Percentiles rank a stretch among this genome's conserved stretches.
Evolutionary conservation across 2,888 invertebrate genomes (phyloP).

Genomic region (Ectemnius lituratus): DNA sequence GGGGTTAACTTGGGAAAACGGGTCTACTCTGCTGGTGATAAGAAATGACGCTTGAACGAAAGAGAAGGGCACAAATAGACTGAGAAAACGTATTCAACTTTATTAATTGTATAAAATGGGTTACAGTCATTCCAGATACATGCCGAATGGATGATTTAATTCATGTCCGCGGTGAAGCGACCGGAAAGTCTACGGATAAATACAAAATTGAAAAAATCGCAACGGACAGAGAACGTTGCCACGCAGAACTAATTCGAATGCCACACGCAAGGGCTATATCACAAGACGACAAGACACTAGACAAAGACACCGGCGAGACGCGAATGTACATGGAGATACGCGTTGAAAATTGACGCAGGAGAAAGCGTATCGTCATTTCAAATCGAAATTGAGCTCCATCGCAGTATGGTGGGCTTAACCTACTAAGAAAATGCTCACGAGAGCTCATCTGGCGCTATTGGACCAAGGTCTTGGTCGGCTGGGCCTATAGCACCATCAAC

Average conservation of each 20-base stretch:
- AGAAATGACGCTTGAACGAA: too few species aligned
- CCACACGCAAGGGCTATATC: slow-evolving; percentile 40
- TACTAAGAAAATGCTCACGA: slow-evolving; percentile 52
- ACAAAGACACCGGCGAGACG: slow-evolving; percentile 42
- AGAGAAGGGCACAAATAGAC: too few species aligned
- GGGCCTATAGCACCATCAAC: slow-evolving; percentile 75
- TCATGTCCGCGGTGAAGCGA: slow-evolving; percentile 38
- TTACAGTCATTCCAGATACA: slow-evolving; percentile 51
- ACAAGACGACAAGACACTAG: slow-evolving; percentile 38
- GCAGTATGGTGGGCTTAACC: slow-evolving; percentile 3
- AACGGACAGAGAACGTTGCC: slow-evolving; percentile 18
- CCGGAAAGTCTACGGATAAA: slow-evolving; percentile 46
- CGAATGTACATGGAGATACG: slow-evolving; percentile 24
- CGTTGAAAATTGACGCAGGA: slow-evolving; percentile 48
- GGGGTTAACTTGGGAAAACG: too few species aligned
- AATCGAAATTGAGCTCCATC: slow-evolving; percentile 22
- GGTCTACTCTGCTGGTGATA: too few species aligned
- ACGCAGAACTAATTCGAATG: slow-evolving; percentile 35
- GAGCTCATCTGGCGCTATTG: slow-evolving; percentile 71
- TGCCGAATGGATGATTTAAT: slow-evolving; percentile 47
- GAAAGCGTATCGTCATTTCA: slow-evolving; percentile 43
- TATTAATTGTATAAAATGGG: slow-evolving; percentile 69
- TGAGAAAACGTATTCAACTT: slow-evolving; percentile 64
- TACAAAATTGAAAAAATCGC: slow-evolving; percentile 58
- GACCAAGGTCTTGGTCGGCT: slow-evolving; percentile 68